Evolutionary conservation across 1,140 invertebrate genomes (phyloP).

Genomic region (Akabosia matsudoensis): DNA sequence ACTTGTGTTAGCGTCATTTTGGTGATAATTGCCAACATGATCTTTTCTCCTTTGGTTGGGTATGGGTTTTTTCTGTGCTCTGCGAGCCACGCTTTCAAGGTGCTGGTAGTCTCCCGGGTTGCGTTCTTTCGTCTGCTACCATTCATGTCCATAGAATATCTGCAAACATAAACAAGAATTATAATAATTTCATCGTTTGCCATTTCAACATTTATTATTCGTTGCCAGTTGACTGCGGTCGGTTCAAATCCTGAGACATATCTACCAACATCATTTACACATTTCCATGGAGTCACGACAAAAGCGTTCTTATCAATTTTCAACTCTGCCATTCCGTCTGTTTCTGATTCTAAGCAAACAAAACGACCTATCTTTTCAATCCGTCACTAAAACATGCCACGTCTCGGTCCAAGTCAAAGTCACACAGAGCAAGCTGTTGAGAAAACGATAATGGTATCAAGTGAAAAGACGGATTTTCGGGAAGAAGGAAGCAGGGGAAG

Average conservation of each 20-base stretch:
- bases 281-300: no score
- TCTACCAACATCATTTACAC: background rate
- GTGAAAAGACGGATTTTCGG: background rate
- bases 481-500: background rate
- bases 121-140: conserved; percentile 92
- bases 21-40: conserved; percentile 64
- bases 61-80: conserved; percentile 66
- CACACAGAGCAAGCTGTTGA: background rate
- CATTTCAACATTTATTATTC: background rate
- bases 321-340: background rate
- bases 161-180: conserved; percentile 52
- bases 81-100: conserved; percentile 88
- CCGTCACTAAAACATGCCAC: background rate
- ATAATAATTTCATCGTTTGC: background rate
- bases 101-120: conserved; percentile 93
- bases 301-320: background rate
- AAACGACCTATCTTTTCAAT: background rate
- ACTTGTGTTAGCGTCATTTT: conserved; percentile 65
- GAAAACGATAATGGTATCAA: background rate
- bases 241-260: background rate
- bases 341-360: no score
- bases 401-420: background rate
- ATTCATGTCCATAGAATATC: conserved; percentile 86
- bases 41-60: conserved; percentile 65
- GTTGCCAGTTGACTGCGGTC: background rate